Evolutionary conservation across 2,888 invertebrate genomes (phyloP), one percentile per base, ranked within the genome.

Genomic region (Hyles lineata): DNA sequence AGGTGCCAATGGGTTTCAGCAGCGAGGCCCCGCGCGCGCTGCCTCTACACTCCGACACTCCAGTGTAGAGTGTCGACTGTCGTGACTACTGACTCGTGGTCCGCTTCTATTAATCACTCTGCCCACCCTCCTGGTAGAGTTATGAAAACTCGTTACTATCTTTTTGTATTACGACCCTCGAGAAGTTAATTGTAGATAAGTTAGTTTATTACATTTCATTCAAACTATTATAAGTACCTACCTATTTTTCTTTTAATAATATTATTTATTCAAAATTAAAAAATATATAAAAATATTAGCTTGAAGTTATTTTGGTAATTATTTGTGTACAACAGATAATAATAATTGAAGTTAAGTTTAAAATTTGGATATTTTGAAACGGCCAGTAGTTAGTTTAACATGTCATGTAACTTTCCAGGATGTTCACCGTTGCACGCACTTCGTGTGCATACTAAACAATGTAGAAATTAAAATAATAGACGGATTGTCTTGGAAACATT

Each of bases 1-100:
- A 93, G 93, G 94, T 91, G 90, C 93, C 92, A 85, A 88, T 91
- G 93, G 93, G 93, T 93, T 93, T 93, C 92, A 92, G 90, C 86
- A 84, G 74, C 83, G 83, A 63, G 67, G 67, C 67, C 67, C 50
- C 67, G 67, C 50, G 67, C 23, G 23, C 50, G 21, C 43, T 23
- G 43, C 43, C 43, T 43, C 43, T 43, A 25, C 23, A 50, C 17
- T 67, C 43, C 21, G 35, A 32, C 21, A 63, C 63, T 63, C 35
- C 4, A 29, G 29, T 29, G 29, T 29, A 1, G 29, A 67, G 15
- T 43, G 50, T 3, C 67, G 23, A 23, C 67, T 23, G 23, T 50
- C n/a, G n/a, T 43, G 43, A 15, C 29, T 29, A 29, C 29, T 29
- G 3, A 29, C 17, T 63, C 21, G 5, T n/a, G 32, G 21, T 15